Evolutionary conservation across 2,797 vertebrate species (phyloP).

Genomic region (Pampus argenteus): DNA sequence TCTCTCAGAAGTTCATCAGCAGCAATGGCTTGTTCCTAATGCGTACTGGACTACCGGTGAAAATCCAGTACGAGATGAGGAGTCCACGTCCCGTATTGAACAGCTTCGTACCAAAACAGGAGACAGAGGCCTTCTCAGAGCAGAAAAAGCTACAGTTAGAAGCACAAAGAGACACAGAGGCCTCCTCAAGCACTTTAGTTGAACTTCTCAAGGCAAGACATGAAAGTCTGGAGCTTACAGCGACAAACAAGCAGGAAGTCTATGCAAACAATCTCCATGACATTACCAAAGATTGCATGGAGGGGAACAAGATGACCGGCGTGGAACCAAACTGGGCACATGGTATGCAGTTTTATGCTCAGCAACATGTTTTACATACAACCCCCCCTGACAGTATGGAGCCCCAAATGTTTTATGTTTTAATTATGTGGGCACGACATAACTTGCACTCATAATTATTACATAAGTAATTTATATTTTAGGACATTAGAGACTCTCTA

Average conservation of each 20-base stretch:
- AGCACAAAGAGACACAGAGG: constrained; percentile 73
- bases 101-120: constrained; percentile 63
- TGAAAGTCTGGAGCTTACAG: constrained; percentile 84
- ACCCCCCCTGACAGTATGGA: neutral
- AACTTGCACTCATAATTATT: too few relatives aligned
- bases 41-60: constrained; percentile 87
- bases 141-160: constrained; percentile 81
- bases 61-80: constrained; percentile 85
- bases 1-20: constrained; percentile 88
- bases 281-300: constrained; percentile 86
- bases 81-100: constrained; percentile 10
- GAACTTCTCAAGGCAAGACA: constrained; percentile 91
- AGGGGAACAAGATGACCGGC: constrained; percentile 83
- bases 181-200: constrained; percentile 89
- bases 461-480: too few relatives aligned
- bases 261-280: constrained; percentile 88
- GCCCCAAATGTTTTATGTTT: too few relatives aligned
- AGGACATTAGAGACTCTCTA: too few relatives aligned
- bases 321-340: constrained; percentile 86
- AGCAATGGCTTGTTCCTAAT: constrained; percentile 86
- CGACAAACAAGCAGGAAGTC: constrained; percentile 75
- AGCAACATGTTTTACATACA: neutral
- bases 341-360: constrained; percentile 82
- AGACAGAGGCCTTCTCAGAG: constrained; percentile 68
- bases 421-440: too few relatives aligned